Percentiles rank a stretch among this genome's conserved stretches.
Evolutionary conservation across 2,113 vertebrate species (phyloP).

Genomic region (Panthera uncia): DNA sequence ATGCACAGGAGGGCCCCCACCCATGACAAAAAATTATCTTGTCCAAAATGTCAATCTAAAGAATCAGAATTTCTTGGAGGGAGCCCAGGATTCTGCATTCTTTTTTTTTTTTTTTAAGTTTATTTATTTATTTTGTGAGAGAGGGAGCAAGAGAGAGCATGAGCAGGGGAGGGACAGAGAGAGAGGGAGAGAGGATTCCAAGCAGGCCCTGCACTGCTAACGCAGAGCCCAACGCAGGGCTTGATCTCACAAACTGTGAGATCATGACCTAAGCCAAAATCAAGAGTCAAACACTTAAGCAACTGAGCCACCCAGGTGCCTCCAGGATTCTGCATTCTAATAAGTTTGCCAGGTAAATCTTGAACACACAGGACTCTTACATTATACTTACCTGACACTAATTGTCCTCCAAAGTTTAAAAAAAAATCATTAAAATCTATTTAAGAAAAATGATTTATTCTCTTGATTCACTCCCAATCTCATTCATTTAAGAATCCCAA

Average conservation of each 20-base stretch:
- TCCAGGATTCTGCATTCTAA: background rate
- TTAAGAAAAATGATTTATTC: background rate
- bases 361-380: background rate
- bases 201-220: no score
- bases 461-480: background rate
- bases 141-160: no score
- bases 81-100: background rate
- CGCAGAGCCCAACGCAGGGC: no score
- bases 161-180: no score
- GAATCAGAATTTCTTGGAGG: background rate
- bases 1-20: accelerated
- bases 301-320: no score
- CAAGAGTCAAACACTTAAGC: no score
- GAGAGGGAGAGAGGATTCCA: no score
- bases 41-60: background rate
- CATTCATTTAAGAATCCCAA: background rate
- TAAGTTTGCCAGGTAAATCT: background rate
- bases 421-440: background rate
- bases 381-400: background rate
- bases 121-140: no score
- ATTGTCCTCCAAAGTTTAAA: background rate
- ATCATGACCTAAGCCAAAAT: no score
- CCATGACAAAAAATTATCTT: background rate
- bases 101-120: no score
- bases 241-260: no score